Evolutionary conservation across 2,888 invertebrate genomes (phyloP), one percentile per base, ranked within the genome.

Genomic region (Heteromyza rotundicornis): DNA sequence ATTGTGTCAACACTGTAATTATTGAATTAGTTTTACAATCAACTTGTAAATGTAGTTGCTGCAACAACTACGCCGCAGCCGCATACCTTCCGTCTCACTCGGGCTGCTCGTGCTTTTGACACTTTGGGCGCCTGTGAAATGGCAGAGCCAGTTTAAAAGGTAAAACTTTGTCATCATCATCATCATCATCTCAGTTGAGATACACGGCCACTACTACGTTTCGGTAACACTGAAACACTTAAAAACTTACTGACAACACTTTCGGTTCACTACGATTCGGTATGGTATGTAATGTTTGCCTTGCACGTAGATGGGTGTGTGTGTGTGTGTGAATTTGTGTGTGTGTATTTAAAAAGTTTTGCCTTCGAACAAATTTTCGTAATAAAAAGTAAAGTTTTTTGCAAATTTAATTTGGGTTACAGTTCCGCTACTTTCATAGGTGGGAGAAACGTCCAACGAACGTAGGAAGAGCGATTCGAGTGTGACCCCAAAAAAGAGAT

Each of bases 41-140:
- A 51, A 56, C 51, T 56, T 56, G 60, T 24, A 24, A 32, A 22
- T 47, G 56, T 23, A 47, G 47, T 56, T 5, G 56, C 12, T 47
- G 14, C 47, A 47, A 47, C 40, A 47, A 47, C 17, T n/a, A 49
- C 35, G 12, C n/a, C 32, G 5, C 32, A 5, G 32, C 32, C 12
- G 32, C 32, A 32, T 32, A 32, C 32, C n/a, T n/a, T n/a, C 10
- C 27, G 27, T 10, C 40, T n/a, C 40, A n/a, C 16, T 40, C 40
- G 16, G 32, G 58, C 36, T 59, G 50, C 27, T 63, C 61, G 47
- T 65, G 60, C 63, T 64, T 63, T 63, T 66, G 64, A 59, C 63
- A 66, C 64, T 64, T 62, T 63, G 58, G 44, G 36, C 57, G 58
- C 35, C 24, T 54, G 60, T 63, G 52, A 56, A 62, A 60, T 64